Base-by-base conservation (phyloP, 2,797 vertebrate genomes). In the Dallia pectoralis region DNA sequence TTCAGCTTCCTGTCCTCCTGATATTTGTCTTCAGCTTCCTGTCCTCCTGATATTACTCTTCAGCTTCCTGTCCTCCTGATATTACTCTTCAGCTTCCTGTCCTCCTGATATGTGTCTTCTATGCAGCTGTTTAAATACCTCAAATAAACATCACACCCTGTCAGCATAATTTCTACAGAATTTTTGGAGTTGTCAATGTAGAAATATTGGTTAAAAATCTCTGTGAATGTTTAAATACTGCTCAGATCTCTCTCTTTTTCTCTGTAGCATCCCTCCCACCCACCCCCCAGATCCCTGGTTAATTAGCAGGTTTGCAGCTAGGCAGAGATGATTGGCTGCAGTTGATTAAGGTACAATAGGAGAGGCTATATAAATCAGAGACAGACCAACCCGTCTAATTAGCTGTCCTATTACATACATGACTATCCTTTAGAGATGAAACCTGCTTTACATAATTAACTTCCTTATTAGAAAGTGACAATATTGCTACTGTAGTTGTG, bases 381-480 rank as follows among this genome's bases (percentile, higher is more conserved):
- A 91, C 87, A 87, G 25, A 90, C 83, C 90, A 91, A 91, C 85
- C 85, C 82, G 76, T 85, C 84, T 91, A 93, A 93, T 93, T 91
- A 91, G 89, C 84, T 84, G 80, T 83, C 86, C 81, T 80, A 81
- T 89, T 91, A 88, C 83, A 88, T 86, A 80, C 85, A 86, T 85
- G 74, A 87, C 87, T 82, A 87, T 89, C 78, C 18, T 81, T 84
- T 72, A 84, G 82, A 88, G 84, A 87, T 81, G 81, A 67, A 70
- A 77, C 83, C 71, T 83, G 78, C 84, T 77, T 88, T 85, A 84
- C 82, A 86, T 82, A 87, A 83, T 89, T 82, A 81, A 25, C 15
- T 22, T 25, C 9, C n/a, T 56, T 56, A 56, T 56, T 56, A 56
- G n/a, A 56, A 3, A 56, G 53, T 25, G 22, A 9, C 51, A 56